Percentiles rank a stretch among this genome's conserved stretches.
Conservation (phyloP, 1,140 invertebrate species). For the Planococcus citri region DNA sequence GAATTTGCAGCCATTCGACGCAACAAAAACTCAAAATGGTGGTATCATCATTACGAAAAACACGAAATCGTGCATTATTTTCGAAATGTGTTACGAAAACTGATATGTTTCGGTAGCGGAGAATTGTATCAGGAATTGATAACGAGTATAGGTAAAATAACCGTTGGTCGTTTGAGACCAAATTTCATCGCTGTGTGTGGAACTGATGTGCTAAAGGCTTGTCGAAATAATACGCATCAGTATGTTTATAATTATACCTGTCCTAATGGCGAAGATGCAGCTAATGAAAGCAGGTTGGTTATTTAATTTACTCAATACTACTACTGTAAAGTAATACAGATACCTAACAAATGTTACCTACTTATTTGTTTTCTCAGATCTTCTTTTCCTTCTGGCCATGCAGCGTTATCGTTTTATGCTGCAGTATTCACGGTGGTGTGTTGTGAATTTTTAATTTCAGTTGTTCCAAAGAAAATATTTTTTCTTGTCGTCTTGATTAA, state of each 20-base stretch:
- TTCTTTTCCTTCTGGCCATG: constrained; percentile 71
- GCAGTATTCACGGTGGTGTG: no score
- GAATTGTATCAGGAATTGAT: constrained; percentile 65
- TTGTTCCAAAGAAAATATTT: no score
- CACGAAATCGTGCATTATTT: no score
- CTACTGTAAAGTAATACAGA: constrained; percentile 7
- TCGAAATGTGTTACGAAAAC: constrained; percentile 51
- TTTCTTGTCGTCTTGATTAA: no score
- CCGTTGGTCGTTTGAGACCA: constrained; percentile 76
- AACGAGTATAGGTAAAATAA: constrained; percentile 84
- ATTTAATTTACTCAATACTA: no score
- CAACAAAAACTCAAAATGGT: no score
- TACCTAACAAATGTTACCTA: constrained; percentile 21
- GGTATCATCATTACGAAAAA: no score
- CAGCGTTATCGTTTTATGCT: constrained; percentile 64
- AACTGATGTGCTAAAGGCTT: constrained; percentile 38
- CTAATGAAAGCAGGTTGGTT: background rate
- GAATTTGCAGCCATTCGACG: no score
- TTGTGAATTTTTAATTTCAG: no score
- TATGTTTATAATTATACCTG: constrained; percentile 55
- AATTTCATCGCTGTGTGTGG: constrained; percentile 73
- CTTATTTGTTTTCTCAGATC: constrained; percentile 41
- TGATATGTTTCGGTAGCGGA: constrained; percentile 73
- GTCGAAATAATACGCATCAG: constrained; percentile 15
- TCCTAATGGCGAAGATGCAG: constrained; percentile 26